A percentile compares a stretch with the other conserved stretches of the same genome.
phyloP scores from a whole-genome alignment of 2,797 vertebrate species.

The Cynopterus sphinx region DNA sequence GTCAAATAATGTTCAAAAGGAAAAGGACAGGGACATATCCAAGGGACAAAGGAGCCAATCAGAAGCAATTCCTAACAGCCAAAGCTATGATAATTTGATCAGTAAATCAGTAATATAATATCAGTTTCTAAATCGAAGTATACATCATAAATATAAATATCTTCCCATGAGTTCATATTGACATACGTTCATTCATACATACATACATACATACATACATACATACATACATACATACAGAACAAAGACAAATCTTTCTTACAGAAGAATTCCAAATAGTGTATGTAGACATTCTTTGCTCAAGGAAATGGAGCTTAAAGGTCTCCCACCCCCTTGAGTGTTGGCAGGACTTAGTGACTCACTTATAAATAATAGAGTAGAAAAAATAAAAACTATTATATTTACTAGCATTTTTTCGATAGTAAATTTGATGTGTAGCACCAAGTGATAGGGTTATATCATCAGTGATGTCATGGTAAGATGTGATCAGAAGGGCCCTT shows the following conservation, averaged over 20 bases:
- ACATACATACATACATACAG: no score
- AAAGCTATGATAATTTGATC: neutral
- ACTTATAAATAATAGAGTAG: neutral
- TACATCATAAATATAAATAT: neutral
- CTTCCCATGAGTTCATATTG: neutral
- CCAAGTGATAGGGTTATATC: neutral
- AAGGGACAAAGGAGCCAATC: neutral
- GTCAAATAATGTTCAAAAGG: neutral
- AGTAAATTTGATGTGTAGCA: neutral
- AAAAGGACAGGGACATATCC: neutral
- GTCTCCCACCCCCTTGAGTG: fast-evolving
- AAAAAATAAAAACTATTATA: neutral
- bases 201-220: no score
- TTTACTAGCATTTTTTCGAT: neutral
- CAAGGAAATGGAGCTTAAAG: neutral
- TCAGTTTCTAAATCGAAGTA: neutral
- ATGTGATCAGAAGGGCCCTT: neutral
- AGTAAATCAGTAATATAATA: neutral
- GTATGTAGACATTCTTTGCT: neutral
- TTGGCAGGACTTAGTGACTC: neutral
- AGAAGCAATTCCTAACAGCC: neutral
- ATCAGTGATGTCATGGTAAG: neutral
- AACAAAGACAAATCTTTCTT: neutral
- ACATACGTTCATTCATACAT: no score
- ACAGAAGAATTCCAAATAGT: neutral